Percentiles rank a stretch among this genome's conserved stretches.
Conservation (phyloP, 1,140 invertebrate species). For the Danaus melanippus region DNA sequence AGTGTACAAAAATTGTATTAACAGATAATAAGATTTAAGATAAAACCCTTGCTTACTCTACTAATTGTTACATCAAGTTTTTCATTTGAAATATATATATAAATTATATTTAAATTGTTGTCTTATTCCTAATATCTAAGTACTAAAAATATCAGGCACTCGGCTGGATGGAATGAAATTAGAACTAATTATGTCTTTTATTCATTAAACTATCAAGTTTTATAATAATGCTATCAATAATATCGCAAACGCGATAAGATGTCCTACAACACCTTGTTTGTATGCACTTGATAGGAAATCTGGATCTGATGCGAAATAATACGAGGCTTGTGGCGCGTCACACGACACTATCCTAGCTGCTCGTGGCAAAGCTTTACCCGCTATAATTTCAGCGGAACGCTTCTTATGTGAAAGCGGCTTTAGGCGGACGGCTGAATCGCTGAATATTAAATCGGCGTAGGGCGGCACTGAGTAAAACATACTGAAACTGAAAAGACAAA, state of each 20-base stretch:
- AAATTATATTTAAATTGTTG: constrained; percentile 2
- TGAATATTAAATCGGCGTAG: constrained; percentile 91
- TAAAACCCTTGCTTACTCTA: too few species aligned
- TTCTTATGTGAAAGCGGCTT: constrained; percentile 76
- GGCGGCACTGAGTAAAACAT: constrained; percentile 89
- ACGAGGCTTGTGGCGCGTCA: constrained; percentile 52
- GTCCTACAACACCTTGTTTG: constrained; percentile 26
- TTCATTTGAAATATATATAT: constrained; percentile 6
- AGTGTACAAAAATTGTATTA: constrained; percentile 7
- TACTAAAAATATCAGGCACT: constrained; percentile 20
- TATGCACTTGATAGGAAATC: constrained; percentile 50
- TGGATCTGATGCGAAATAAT: constrained; percentile 53
- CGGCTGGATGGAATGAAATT: constrained; percentile 16
- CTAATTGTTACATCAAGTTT: too few species aligned
- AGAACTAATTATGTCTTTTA: background rate
- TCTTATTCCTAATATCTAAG: background rate
- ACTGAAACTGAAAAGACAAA: constrained; percentile 78
- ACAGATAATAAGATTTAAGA: constrained; percentile 4
- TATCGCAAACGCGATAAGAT: constrained; percentile 32
- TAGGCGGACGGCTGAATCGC: constrained; percentile 91
- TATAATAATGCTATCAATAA: constrained; percentile 34
- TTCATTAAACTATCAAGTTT: background rate
- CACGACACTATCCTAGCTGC: constrained; percentile 57
- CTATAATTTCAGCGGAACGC: constrained; percentile 65
- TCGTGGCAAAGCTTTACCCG: constrained; percentile 40